Evolutionary conservation across 1,140 invertebrate species (phyloP), one percentile per base, ranked within the genome.

Genomic region (Neomicropteryx cornuta): DNA sequence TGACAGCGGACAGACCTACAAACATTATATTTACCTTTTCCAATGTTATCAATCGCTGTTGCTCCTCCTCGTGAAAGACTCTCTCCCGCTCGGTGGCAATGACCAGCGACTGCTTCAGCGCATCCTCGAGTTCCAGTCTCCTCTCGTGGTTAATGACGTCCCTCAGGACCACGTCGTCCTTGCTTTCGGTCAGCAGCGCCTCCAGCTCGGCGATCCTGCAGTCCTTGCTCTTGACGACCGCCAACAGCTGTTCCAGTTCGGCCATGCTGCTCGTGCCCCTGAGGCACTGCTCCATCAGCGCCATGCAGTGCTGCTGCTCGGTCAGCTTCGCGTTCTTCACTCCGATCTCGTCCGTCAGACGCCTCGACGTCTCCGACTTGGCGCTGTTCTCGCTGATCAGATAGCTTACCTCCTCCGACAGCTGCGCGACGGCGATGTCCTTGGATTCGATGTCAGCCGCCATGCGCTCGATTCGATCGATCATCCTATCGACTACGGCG

Each of bases 101-200:
- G 44, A 72, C 52, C 22, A 81, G 68, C 18, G 73, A 79, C 48
- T 79, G 75, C 41, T 77, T 71, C 18, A 91, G 60, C 4, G 84
- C 84, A 40, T 86, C 76, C 56, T 90, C 84, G 30, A 92, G 56
- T 60, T 89, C 83, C 46, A 81, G 71, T 45, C 91, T 84, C 37
- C 81, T 70, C 41, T 67, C 71, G 33, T 57, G 57, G 47, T 52
- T 61, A 28, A 51, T 47, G 16, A 51, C 49, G 17, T 36, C 41
- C n/a, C n/a, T n/a, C n/a, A n/a, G n/a, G n/a, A 45, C 41, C 5
- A 36, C 38, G 14, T 58, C 53, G 35, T 70, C 64, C 21, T 61
- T 55, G 45, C 70, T 57, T 32, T 70, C 66, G 43, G 68, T 66
- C 16, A 72, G 42, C 31, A 73, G 52, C 33, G 63, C 48, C 50